Base-by-base conservation (phyloP, 2,113 vertebrate species). In the Podarcis muralis region DNA sequence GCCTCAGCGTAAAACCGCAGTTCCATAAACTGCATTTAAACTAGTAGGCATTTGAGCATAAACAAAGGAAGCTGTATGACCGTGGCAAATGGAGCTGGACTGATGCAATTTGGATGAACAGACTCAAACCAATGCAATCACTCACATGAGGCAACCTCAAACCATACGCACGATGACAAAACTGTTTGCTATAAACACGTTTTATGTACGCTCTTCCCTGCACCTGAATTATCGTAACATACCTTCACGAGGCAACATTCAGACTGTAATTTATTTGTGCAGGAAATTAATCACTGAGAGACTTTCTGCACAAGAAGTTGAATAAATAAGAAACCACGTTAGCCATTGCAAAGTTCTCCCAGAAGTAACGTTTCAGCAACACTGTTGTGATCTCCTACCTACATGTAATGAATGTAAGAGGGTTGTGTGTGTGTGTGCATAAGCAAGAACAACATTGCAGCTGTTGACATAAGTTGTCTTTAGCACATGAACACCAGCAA, bases 91-190 rank as follows among this genome's bases (percentile, higher is more conserved):
- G 75, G n/a, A 65, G 57, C 35, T 65, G 69, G 48, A 83, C 7
- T 23, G 71, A 48, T 75, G 87, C 71, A 83, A 88, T n/a, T 43
- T 32, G 53, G n/a, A 15, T 83, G 40, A 83, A 22, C n/a, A 27
- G 71, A 77, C 30, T 65, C 71, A 83, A 68, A 77, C 62, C 53
- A 53, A 88, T 83, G 71, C 13, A 66, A 37, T 88, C 72, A 88
- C 27, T 88, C 81, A 72, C 81, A 68, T 83, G 81, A 68, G 59
- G 87, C 71, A 88, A 88, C 43, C 40, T 68, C 20, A 27, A 66
- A 77, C 72, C 71, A 53, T 53, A 76, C 27, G 25, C 4, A 15
- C 43, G 35, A 75, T 72, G 78, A 48, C 30, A 48, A 37, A 81
- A 59, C 15, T 22, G 22, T 69, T 25, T 71, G 23, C 68, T 23